A percentile compares a stretch with the other conserved stretches of the same genome.
These are phyloP conservation scores for Hippocampus comes DNA, from an alignment of 2,113 vertebrate genomes.

Conservation along the genomic window DNA sequence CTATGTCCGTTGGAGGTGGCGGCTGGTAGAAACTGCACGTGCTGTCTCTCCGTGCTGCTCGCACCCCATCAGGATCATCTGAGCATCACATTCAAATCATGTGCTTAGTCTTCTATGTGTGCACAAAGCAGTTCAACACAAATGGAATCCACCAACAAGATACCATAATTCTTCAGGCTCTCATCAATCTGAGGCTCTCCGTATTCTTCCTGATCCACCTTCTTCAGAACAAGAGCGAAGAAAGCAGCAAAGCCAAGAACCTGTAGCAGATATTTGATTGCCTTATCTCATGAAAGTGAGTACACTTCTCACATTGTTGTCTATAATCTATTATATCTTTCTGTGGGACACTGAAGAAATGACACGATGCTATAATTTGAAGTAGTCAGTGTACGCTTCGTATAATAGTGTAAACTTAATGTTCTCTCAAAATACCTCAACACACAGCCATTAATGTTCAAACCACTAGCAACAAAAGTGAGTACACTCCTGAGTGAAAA, in stretches of 20 bases:
- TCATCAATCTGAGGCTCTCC: conserved; percentile 61
- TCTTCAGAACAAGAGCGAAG: conserved; percentile 90
- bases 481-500: background rate
- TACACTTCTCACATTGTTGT: background rate
- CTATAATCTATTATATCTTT: background rate
- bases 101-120: background rate
- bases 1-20: conserved; percentile 77
- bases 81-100: conserved; percentile 9
- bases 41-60: conserved; percentile 77
- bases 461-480: background rate
- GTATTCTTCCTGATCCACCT: conserved; percentile 84
- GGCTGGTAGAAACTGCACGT: conserved; percentile 81
- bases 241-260: conserved; percentile 95
- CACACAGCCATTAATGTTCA: background rate
- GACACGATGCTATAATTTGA: background rate
- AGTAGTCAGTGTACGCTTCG: background rate
- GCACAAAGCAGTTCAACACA: background rate
- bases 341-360: background rate
- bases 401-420: background rate
- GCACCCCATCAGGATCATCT: conserved; percentile 75
- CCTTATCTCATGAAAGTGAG: background rate
- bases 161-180: conserved; percentile 57
- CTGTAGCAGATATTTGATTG: conserved; percentile 56
- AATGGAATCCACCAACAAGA: background rate
- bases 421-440: background rate